Base-by-base conservation (phyloP, 1,140 invertebrate species). In the Drosophila tsacasi region DNA sequence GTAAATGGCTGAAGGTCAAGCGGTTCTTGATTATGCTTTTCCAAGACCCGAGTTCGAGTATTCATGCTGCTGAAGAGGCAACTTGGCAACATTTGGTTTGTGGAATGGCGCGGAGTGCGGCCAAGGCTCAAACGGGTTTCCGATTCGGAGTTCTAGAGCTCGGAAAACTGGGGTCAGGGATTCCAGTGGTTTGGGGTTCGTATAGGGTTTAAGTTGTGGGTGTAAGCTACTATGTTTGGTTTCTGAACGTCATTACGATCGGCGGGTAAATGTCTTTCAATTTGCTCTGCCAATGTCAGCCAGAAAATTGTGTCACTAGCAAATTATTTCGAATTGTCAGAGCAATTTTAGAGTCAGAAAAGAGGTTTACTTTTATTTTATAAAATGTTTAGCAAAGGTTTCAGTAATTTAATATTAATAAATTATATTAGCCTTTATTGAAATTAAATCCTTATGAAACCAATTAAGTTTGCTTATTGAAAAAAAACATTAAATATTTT, bases 281-380 rank as follows among this genome's bases (percentile, higher is more conserved):
- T 86, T 40, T 79, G 60, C 57, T 44, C 44, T 25, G 46, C 59
- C 76, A 79, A 78, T 78, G 74, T 63, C 75, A 79, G 52, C 8
- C 40, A 21, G 37, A 66, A 76, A 76, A 77, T 77, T 61, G 67
- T 63, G 65, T 47, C 59, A 58, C 27, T 61, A 49, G 59, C 64
- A 69, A 87, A 86, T 83, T 79, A 86, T 66, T 67, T 69, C 44
- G 44, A 79, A 71, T 83, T 66, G 72, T 46, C 52, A 81, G 58
- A 49, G 67, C 46, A 71, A 71, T 68, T 76, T 57, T 12, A 40
- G 39, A 64, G 35, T 13, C 25, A 13, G 19, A 52, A 52, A 7
- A 27, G 9, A 54, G 35, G 32, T 47, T 25, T 1, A n/a, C 0
- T 30, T 27, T 12, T 17, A 12, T 9, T 50, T 12, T 1, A n/a